phyloP scores from a whole-genome alignment of 2,797 vertebrate species.

The Ptychobarbus kaznakovi region DNA sequence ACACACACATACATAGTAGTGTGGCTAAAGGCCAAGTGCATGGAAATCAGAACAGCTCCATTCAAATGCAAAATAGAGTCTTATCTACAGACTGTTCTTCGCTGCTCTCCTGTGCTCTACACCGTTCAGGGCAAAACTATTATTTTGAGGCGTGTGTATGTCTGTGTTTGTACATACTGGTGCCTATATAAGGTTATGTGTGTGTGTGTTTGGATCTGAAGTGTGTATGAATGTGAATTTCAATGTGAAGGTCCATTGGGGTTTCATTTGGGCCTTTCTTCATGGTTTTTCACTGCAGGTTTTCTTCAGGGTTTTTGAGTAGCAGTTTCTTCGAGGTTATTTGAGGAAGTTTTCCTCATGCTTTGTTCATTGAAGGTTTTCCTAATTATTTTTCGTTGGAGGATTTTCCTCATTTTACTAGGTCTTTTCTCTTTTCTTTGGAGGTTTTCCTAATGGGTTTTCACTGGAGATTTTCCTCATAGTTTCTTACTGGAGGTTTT shows the following conservation, averaged over 20 bases:
- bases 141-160: constrained; percentile 64
- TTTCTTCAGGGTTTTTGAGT: neutral
- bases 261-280: neutral
- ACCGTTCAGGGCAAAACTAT: constrained; percentile 77
- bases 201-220: constrained; percentile 36
- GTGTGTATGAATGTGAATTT: constrained; percentile 27
- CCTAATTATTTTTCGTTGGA: neutral
- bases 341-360: neutral
- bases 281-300: neutral
- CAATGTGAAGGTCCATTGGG: neutral
- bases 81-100: constrained; percentile 77
- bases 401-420: neutral
- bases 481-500: neutral
- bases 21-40: constrained; percentile 77
- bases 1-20: constrained; percentile 69
- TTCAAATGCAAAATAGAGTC: constrained; percentile 81
- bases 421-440: neutral
- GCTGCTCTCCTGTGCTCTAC: constrained; percentile 71
- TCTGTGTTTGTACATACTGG: constrained; percentile 46
- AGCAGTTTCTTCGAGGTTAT: neutral
- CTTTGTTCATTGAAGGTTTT: neutral
- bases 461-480: neutral
- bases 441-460: neutral
- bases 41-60: constrained; percentile 71
- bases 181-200: constrained; percentile 45